Base-by-base conservation (phyloP, 2,113 vertebrate genomes). In the Chaetura pelagica region DNA sequence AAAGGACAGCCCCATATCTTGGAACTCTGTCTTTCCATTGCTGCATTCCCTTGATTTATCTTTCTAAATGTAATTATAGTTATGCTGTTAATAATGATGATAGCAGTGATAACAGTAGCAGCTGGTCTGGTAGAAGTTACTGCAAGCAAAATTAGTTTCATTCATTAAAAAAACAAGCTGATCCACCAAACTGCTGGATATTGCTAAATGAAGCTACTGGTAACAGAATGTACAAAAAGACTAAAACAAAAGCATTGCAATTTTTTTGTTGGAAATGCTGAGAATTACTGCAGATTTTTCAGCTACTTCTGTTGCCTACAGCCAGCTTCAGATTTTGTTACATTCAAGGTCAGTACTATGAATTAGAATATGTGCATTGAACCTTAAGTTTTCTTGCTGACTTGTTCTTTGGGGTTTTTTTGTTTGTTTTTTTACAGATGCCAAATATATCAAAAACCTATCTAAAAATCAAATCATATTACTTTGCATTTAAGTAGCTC, bases 111-210 rank as follows among this genome's bases (percentile, higher is more conserved):
- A 94, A 93, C 51, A 94, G 40, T 84, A 96, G 83, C 94, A 97
- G 79, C 90, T 97, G 95, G 87, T 77, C 55, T 61, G n/a, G 48
- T 94, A 79, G 89, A 94, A 94, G 49, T 93, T 90, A 74, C 44
- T 76, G 79, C 61, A 96, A 91, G 66, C n/a, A 90, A 97, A 96
- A 95, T 90, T 80, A 88, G 35, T 66, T 91, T 91, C 64, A 94
- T 91, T 94, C 62, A 76, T 95, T 96, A 73, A 68, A 91, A 93
- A 91, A 71, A 49, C 12, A 94, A 79, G 83, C 64, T 51, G 48
- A 96, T 89, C 69, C 34, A 77, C 90, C 69, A 78, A 85, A 90
- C 64, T 94, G 83, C 82, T 94, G 82, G 73, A 82, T 94, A 52
- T 89, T 12, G 2, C 35, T 84, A 84, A 94, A 94, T 73, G 57